Evolutionary conservation across 2,888 invertebrate genomes (phyloP).

Genomic region (Tortricodes alternella): DNA sequence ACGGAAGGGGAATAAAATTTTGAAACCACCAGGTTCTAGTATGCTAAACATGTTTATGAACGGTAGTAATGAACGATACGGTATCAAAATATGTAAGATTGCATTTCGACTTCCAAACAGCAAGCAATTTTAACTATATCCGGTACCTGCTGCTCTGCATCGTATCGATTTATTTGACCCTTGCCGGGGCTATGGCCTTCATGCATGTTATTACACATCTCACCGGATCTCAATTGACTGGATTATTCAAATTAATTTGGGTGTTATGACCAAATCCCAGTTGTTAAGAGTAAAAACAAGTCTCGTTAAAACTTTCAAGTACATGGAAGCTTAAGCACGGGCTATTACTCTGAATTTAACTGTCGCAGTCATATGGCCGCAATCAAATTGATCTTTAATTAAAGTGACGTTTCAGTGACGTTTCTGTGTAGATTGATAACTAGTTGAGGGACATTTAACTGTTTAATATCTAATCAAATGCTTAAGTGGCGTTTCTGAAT

Average conservation of each 20-base stretch:
- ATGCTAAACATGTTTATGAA: too few species aligned
- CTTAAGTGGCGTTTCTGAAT: too few species aligned
- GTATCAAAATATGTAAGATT: background rate
- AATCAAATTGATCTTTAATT: too few species aligned
- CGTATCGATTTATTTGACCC: slow-evolving; percentile 20
- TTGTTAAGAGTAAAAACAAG: background rate
- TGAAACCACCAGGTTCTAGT: too few species aligned
- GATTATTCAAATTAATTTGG: background rate
- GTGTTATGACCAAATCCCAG: background rate
- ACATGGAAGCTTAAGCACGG: background rate
- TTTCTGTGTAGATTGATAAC: too few species aligned
- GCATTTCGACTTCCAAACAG: slow-evolving; percentile 11
- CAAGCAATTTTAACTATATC: slow-evolving; percentile 24
- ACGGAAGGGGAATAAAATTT: too few species aligned
- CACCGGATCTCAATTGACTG: background rate
- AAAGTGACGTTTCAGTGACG: too few species aligned
- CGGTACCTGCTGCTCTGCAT: slow-evolving; percentile 7
- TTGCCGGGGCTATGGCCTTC: background rate
- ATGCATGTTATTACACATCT: background rate
- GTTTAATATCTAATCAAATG: too few species aligned
- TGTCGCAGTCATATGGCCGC: background rate
- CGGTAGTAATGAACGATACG: background rate
- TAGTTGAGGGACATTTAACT: too few species aligned
- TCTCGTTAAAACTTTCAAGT: background rate
- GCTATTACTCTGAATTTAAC: background rate